phyloP scores from a whole-genome alignment of 2,797 vertebrate genomes.

The Harpagifer antarcticus region DNA sequence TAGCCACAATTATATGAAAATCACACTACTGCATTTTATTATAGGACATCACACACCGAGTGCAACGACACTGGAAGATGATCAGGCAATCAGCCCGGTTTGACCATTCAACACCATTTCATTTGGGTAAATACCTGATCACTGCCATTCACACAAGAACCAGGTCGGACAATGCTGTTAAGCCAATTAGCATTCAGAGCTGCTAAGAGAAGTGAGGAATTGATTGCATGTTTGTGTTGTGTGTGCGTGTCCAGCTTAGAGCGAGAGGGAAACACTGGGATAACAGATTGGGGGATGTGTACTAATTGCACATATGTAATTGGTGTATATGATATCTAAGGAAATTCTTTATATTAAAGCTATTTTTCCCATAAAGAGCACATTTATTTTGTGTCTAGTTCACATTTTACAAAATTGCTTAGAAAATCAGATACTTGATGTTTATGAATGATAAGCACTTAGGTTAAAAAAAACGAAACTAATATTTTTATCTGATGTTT shows the following conservation, averaged over 20 bases:
- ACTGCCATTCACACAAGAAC: conserved; percentile 22
- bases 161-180: background rate
- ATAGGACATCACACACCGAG: conserved; percentile 13
- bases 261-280: background rate
- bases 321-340: background rate
- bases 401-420: too few relatives aligned
- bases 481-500: background rate
- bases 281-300: background rate
- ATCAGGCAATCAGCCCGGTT: conserved; percentile 9
- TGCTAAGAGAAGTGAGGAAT: background rate
- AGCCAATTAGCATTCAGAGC: conserved; percentile 5
- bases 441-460: background rate
- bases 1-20: conserved; percentile 40
- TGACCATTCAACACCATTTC: conserved; percentile 13
- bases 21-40: conserved; percentile 8
- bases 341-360: background rate
- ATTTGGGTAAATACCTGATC: conserved; percentile 20
- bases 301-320: background rate
- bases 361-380: background rate
- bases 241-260: background rate
- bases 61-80: conserved; percentile 15
- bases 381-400: background rate
- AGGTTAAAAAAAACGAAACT: background rate
- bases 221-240: background rate
- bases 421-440: too few relatives aligned